phyloP scores from a whole-genome alignment of 2,888 invertebrate species.

The Chydorus sphaericus region DNA sequence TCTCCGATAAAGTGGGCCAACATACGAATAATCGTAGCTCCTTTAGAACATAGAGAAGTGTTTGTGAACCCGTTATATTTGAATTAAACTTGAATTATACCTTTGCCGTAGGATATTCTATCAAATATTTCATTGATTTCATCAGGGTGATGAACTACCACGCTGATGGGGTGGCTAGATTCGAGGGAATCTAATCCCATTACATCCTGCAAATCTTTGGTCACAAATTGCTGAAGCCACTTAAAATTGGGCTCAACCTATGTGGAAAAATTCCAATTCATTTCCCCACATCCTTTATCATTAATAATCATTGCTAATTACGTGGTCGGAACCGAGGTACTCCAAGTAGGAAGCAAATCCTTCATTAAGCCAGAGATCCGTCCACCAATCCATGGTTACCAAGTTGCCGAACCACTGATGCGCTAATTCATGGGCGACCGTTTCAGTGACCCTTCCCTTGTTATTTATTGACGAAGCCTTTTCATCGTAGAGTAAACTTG shows the following conservation, averaged over 20 bases:
- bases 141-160: constrained; percentile 8
- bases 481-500: constrained; percentile 47
- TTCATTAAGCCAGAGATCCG: constrained; percentile 23
- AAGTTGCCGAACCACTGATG: constrained; percentile 31
- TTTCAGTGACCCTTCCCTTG: constrained; percentile 18
- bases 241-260: constrained; percentile 2
- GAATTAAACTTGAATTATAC: background rate
- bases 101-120: constrained; percentile 12
- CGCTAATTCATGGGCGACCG: constrained; percentile 32
- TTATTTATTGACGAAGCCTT: constrained; percentile 13
- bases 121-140: constrained; percentile 12
- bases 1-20: constrained; percentile 23
- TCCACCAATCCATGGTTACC: constrained; percentile 25
- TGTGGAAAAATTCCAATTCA: background rate
- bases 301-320: background rate
- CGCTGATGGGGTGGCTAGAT: constrained; percentile 7
- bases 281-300: background rate
- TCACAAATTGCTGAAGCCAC: constrained; percentile 9
- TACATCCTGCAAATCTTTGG: constrained; percentile 7
- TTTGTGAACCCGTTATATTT: background rate
- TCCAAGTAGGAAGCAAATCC: constrained; percentile 28
- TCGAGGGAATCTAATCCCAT: constrained; percentile 9
- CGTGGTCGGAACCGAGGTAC: constrained; percentile 16
- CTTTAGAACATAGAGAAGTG: constrained; percentile 1
- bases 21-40: constrained; percentile 32